Base-by-base conservation (phyloP, 2,888 invertebrate genomes). In the Coecobrya sp. region DNA sequence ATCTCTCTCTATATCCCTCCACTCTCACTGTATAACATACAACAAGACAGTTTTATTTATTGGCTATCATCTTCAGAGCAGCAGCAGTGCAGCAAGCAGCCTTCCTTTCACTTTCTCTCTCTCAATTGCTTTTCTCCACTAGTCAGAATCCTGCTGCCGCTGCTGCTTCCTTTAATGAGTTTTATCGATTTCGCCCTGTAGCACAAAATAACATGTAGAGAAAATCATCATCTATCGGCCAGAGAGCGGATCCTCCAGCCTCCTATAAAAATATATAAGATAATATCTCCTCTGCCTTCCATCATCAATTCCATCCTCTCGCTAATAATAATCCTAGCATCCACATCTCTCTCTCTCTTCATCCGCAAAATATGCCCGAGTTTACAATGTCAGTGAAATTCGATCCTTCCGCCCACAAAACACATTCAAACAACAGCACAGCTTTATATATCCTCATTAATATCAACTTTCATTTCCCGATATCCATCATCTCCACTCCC, bases 1-100 rank as follows among this genome's bases (percentile, higher is more conserved):
- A 2, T 4, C 76, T 13, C 0, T 49, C 45, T 10, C 73, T 55
- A 52, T 59, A 25, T 62, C 25, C 22, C 81, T 73, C 36, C 36
- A 36, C 70, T 86, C 49, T n/a, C 86, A 70, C 49, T 70, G 76
- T 73, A 27, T 27, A 65, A 5, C 27, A 76, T 3, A 73, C 42
- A 19, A 82, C 36, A 88, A 88, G 92, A 92, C 92, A 92, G 92
- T 92, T n/a, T n/a, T 92, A 92, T 92, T 92, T 92, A 92, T 92
- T 92, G 92, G 87, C 92, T 55, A 92, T 84, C 85, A 65, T 86
- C 27, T 73, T 88, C 82, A 73, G n/a, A 36, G 16, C 52, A 86
- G 42, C 4, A 68, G n/a, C 42, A 86, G 62, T 68, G 87, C 36
- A 36, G 36, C 2, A 36, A 4, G 30, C 2, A 16, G 30, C 22